Conservation (phyloP, 2,113 vertebrate genomes). For the Protobothrops flavoviridis region DNA sequence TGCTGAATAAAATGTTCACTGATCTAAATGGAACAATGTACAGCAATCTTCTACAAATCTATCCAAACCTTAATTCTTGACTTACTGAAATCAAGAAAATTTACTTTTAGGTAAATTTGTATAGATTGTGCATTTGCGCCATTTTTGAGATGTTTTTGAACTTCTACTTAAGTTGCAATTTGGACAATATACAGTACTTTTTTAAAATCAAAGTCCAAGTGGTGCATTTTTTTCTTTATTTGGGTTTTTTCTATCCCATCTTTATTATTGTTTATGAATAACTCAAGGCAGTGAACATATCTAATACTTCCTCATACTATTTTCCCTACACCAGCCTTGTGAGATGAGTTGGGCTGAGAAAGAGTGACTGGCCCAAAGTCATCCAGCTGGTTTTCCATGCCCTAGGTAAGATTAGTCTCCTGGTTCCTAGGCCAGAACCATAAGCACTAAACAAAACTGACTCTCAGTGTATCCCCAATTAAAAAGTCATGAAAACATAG, state of each 20-base stretch:
- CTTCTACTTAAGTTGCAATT: constrained; percentile 2
- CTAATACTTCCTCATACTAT: background rate
- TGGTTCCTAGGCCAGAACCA: background rate
- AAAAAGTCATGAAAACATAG: background rate
- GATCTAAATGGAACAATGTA: constrained; percentile 45
- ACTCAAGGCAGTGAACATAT: background rate
- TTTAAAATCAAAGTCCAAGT: background rate
- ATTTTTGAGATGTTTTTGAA: constrained; percentile 34
- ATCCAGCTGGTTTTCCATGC: background rate
- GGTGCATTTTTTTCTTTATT: background rate
- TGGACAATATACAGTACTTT: constrained; percentile 34
- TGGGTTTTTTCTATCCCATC: background rate
- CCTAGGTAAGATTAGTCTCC: background rate
- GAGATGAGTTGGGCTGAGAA: background rate
- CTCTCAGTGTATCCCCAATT: background rate
- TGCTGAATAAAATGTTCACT: constrained; percentile 56
- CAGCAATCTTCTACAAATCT: background rate
- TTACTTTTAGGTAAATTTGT: background rate
- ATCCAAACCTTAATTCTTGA: background rate
- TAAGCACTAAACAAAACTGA: background rate
- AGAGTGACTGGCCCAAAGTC: background rate
- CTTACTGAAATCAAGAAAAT: background rate
- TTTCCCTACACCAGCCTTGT: background rate
- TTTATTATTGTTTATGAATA: background rate
- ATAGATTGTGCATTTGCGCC: constrained; percentile 1